These are phyloP conservation scores for Calcarius lapponicus DNA, from an alignment of 2,797 vertebrate species.

Conservation along the genomic window DNA sequence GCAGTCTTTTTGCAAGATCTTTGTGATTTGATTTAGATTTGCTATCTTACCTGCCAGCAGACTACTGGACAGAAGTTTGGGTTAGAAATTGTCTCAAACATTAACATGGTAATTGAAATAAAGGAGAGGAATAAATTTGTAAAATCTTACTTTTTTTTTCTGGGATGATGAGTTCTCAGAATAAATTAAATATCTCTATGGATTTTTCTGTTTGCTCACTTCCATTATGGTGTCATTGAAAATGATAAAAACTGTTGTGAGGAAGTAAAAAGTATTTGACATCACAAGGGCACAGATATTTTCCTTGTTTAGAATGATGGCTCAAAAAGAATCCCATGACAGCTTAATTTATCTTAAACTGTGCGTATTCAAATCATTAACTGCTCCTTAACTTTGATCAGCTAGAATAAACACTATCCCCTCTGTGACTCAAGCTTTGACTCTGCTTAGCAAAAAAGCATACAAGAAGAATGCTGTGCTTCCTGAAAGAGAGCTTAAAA, in stretches of 20 bases:
- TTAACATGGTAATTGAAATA: slow-evolving; percentile 24
- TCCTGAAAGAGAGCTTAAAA: neutral
- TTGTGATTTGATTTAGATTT: slow-evolving; percentile 2
- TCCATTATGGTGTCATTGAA: neutral
- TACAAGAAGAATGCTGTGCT: neutral
- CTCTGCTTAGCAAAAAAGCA: neutral
- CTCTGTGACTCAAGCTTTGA: neutral
- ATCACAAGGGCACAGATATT: neutral
- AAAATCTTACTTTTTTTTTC: neutral
- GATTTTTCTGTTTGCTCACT: slow-evolving; percentile 10
- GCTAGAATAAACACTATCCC: neutral
- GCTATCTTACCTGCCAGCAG: neutral
- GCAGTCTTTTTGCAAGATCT: neutral
- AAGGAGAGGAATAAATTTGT: slow-evolving; percentile 12
- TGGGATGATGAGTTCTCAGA: neutral
- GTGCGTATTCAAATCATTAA: neutral
- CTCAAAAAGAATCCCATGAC: neutral
- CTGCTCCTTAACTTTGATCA: neutral
- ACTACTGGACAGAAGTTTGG: neutral
- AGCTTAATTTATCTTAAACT: neutral
- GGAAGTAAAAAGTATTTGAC: neutral
- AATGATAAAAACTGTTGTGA: neutral
- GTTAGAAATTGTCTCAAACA: neutral
- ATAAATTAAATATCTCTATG: neutral
- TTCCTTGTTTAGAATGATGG: neutral